Evolutionary conservation across 2,888 invertebrate genomes (phyloP).

Genomic region (Drosophila colorata): DNA sequence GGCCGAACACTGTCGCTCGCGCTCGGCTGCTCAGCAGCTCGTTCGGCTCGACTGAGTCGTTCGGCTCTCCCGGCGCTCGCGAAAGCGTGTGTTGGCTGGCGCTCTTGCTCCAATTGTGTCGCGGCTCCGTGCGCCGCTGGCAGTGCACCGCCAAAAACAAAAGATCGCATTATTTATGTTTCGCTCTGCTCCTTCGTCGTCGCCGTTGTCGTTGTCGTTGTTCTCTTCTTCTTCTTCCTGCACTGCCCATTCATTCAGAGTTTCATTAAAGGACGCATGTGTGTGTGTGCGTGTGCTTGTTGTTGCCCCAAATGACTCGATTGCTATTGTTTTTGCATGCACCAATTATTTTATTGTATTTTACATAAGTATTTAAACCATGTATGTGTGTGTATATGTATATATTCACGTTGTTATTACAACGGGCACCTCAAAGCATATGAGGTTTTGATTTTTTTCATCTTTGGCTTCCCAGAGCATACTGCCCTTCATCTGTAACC

Average conservation of each 20-base stretch:
- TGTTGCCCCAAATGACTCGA: conserved; percentile 37
- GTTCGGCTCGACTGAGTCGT: conserved; percentile 15
- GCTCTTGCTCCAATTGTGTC: conserved; percentile 64
- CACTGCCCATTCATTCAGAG: conserved; percentile 58
- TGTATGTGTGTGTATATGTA: conserved; percentile 7
- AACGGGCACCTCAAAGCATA: conserved; percentile 84
- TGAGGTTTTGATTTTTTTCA: conserved; percentile 68
- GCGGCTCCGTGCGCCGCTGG: conserved; percentile 23
- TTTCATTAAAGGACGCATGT: conserved; percentile 68
- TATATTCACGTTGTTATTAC: conserved; percentile 60
- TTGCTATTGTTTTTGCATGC: conserved; percentile 66
- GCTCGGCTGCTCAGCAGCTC: conserved; percentile 19
- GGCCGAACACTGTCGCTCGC: conserved; percentile 22
- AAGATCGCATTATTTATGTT: conserved; percentile 66
- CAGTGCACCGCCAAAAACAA: conserved; percentile 49
- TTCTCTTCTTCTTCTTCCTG: conserved; percentile 14
- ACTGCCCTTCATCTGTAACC: conserved; percentile 83
- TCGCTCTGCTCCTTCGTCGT: conserved; percentile 37
- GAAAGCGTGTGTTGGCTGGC: conserved; percentile 12
- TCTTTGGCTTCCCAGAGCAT: conserved; percentile 83
- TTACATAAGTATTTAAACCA: conserved; percentile 43
- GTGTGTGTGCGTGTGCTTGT: conserved; percentile 4
- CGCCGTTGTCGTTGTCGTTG: conserved; percentile 3
- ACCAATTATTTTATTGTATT: conserved; percentile 72
- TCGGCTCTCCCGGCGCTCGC: conserved; percentile 5